phyloP scores from a whole-genome alignment of 2,888 invertebrate species.

The Parnassius apollo region DNA sequence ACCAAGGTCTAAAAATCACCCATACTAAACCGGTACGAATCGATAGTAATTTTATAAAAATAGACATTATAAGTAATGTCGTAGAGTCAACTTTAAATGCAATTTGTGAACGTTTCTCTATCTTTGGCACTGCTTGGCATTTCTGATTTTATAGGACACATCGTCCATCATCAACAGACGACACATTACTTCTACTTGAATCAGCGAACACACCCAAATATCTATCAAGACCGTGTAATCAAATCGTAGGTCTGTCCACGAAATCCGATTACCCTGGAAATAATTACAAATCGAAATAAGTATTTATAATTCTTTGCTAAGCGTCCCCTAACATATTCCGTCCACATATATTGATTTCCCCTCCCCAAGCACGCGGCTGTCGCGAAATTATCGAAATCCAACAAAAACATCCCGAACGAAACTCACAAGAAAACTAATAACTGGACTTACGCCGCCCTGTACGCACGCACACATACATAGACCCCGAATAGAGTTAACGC shows the following conservation, averaged over 20 bases:
- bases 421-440: slow-evolving; percentile 80
- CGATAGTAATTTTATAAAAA: no score
- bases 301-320: slow-evolving; percentile 25
- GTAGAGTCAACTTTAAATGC: no score
- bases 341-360: slow-evolving; percentile 39
- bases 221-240: not conserved
- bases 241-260: slow-evolving; percentile 7
- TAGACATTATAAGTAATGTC: no score
- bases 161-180: no score
- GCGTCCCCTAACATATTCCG: slow-evolving; percentile 35
- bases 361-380: slow-evolving; percentile 42
- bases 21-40: no score
- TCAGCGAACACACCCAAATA: not conserved
- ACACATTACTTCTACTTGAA: no score
- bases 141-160: no score
- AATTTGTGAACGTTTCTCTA: no score
- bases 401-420: slow-evolving; percentile 74
- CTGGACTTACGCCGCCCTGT: slow-evolving; percentile 63
- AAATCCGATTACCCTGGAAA: slow-evolving; percentile 19
- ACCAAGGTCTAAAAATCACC: no score
- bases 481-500: slow-evolving; percentile 40
- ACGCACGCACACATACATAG: slow-evolving; percentile 45
- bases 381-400: slow-evolving; percentile 81
- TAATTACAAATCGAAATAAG: slow-evolving; percentile 23
- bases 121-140: no score